Evolutionary conservation across 2,888 invertebrate genomes (phyloP), one percentile per base, ranked within the genome.

Genomic region (Amorpha juglandis): DNA sequence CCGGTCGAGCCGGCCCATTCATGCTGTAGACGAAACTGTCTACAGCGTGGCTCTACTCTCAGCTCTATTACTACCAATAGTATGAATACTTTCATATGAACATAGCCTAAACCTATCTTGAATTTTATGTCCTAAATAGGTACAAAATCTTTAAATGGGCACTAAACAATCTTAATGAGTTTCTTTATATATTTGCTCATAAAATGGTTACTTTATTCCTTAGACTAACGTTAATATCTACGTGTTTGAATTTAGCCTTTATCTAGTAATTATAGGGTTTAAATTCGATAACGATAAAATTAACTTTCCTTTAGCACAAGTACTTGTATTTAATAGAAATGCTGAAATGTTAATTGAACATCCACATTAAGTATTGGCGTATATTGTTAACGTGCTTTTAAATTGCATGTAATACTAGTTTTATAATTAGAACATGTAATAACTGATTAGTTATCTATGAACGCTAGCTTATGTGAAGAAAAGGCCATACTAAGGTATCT

Each of bases 141-240:
- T 42, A 58, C 55, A 58, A 14, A n/a, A 38, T 58, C 2, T 38
- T 58, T 42, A 42, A 19, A 19, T 38, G 19, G 12, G 4, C 19
- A 19, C 12, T 58, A 58, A 55, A 55, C 55, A 55, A 53, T n/a
- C 16, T 58, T 42, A 58, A 58, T 42, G 38, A 42, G 58, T 58
- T 58, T 58, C 58, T 42, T 58, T 19, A 58, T 42, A 19, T 19
- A 58, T 19, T 58, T 58, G 58, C 38, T 58, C 58, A 19, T 58
- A 58, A 58, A 58, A 58, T 6, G 7, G 19, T 6, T 19, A 58
- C 19, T 38, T 16, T 38, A 58, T 42, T 58, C 42, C 19, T 42
- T 19, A 58, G 58, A 16, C 16, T n/a, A 8, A 16, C 35, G 8
- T 35, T 35, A 19, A 50, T 19, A 55, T 3, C 12, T 42, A 16